Evolutionary conservation across 2,797 vertebrate species (phyloP).

Genomic region (Alcedo atthis): DNA sequence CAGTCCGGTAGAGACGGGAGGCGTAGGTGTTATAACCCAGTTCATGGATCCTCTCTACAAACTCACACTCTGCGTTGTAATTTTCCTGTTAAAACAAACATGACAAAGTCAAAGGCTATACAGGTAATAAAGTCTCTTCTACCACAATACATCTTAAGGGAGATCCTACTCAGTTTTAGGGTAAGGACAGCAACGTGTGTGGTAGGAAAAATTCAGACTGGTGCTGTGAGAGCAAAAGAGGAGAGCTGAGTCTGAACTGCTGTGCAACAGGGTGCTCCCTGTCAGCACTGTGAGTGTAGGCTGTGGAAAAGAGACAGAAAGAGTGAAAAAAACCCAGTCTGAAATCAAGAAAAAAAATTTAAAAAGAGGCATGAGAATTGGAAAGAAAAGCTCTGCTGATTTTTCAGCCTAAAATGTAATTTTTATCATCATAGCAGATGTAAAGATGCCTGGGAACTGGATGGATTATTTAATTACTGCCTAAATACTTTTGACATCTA

Average conservation of each 20-base stretch:
- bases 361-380: background rate
- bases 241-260: background rate
- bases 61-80: slow-evolving; percentile 94
- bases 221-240: background rate
- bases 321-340: background rate
- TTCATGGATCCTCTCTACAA: slow-evolving; percentile 95
- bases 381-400: background rate
- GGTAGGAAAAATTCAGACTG: background rate
- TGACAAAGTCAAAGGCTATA: background rate
- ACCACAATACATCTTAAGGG: background rate
- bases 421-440: background rate
- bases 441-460: background rate
- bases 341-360: background rate
- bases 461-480: background rate
- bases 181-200: rapidly evolving
- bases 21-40: slow-evolving; percentile 96
- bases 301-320: background rate
- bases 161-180: background rate
- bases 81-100: slow-evolving; percentile 80
- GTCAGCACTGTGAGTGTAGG: background rate
- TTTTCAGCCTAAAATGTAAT: background rate
- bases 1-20: slow-evolving; percentile 87
- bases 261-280: background rate
- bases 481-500: background rate
- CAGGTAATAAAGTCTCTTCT: background rate